A percentile compares a stretch with the other conserved stretches of the same genome.
phyloP scores from a whole-genome alignment of 2,113 vertebrate species.

The Connochaetes taurinus region DNA sequence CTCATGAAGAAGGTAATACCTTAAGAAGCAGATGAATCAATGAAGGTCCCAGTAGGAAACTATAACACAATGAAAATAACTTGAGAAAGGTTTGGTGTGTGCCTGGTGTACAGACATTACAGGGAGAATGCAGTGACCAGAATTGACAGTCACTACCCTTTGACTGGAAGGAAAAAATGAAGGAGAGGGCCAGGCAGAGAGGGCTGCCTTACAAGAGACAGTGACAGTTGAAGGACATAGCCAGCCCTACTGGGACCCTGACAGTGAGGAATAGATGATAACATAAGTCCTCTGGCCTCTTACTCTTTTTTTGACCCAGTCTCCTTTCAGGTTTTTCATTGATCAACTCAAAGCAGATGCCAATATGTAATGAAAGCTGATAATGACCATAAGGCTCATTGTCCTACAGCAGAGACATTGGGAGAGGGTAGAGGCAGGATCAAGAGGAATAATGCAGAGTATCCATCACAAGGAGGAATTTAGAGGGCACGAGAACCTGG shows the following conservation, averaged over 20 bases:
- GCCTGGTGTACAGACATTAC: not conserved
- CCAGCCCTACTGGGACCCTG: not conserved
- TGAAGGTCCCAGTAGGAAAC: not conserved
- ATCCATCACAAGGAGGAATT: not conserved
- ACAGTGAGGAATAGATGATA: accelerated
- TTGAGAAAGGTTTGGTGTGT: not conserved
- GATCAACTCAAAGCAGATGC: not conserved
- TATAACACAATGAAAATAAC: not conserved
- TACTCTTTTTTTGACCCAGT: not conserved
- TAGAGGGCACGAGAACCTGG: not conserved
- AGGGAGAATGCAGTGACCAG: not conserved
- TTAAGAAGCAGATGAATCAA: not conserved
- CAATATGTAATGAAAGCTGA: not conserved
- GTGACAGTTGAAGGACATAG: not conserved
- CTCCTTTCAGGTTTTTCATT: not conserved
- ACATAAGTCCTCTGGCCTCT: not conserved
- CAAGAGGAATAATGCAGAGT: not conserved
- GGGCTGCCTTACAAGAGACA: not conserved
- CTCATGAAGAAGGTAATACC: not conserved
- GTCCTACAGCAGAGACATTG: not conserved
- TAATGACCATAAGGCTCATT: not conserved
- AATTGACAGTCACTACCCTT: not conserved
- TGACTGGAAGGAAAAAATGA: not conserved
- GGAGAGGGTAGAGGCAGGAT: not conserved
- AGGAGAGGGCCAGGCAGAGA: not conserved